Evolutionary conservation across 1,140 invertebrate genomes (phyloP).

Genomic region (Polypedilum pembai): DNA sequence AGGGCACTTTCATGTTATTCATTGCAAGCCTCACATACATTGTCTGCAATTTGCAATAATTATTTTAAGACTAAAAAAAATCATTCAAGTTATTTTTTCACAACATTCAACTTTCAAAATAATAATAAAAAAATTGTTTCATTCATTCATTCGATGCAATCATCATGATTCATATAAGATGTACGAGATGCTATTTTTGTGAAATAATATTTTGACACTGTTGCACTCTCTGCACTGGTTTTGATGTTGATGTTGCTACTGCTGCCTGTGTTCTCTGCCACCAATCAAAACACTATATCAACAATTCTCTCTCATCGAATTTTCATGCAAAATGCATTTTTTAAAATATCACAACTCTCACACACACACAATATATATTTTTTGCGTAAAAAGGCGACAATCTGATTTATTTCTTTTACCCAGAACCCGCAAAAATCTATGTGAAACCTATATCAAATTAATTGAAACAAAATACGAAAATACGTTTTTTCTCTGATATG

Average conservation of each 20-base stretch:
- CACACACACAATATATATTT: neutral
- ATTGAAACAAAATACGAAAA: constrained; percentile 14
- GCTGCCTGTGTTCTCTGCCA: neutral
- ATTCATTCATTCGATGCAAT: neutral
- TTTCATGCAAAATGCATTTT: constrained; percentile 1
- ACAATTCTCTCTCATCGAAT: constrained; percentile 17
- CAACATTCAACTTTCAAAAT: neutral
- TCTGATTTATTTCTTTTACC: constrained; percentile 18
- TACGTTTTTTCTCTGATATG: neutral
- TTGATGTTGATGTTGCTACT: neutral
- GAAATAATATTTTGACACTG: constrained; percentile 6
- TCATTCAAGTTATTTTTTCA: constrained; percentile 1
- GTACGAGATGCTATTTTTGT: neutral
- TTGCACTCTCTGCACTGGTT: neutral
- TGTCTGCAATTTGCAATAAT: neutral
- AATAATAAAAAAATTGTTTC: too few relatives aligned
- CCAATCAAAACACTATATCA: constrained; percentile 17
- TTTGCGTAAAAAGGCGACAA: neutral
- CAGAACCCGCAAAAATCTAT: constrained; percentile 1
- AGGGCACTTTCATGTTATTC: too few relatives aligned
- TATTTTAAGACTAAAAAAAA: neutral
- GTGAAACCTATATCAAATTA: constrained; percentile 18
- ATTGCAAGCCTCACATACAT: too few relatives aligned
- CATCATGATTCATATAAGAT: too few relatives aligned
- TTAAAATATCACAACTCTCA: neutral